Base-by-base conservation (phyloP, 2,888 invertebrate genomes). In the Myathropa florea region DNA sequence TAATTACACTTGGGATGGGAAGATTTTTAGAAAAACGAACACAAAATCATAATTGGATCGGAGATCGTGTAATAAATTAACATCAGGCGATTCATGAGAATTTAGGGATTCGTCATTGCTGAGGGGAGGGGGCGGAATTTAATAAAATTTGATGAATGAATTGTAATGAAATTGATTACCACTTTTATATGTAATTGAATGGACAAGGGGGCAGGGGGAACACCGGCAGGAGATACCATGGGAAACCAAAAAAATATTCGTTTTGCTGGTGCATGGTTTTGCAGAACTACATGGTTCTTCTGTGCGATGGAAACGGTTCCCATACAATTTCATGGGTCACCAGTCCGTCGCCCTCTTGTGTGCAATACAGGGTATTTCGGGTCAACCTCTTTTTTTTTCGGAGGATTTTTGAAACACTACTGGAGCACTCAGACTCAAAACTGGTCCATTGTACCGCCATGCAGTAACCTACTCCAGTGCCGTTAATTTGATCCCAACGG, bases 91-190 rank as follows among this genome's bases (percentile, higher is more conserved):
- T 70, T 60, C 33, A 39, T 14, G 70, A 18, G 70, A 59, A 26
- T 12, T 28, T 21, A 21, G 4, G 53, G 21, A 14, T 36, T 4
- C 36, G 18, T 4, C 9, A 46, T 23, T 14, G 24, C 12, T 30
- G 18, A 26, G 9, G 26, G 30, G 14, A 10, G 53, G 18, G n/a
- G 76, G 33, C 23, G 63, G 63, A 82, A 73, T 86, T 73, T 78
- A 73, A 75, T 85, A 81, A 53, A 77, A 65, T 64, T 82, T 86
- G 85, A 86, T 82, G 65, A 82, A 86, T 78, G 85, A 78, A 65
- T 78, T 53, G 24, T 46, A 18, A 46, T 46, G 18, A 18, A 46
- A 46, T 46, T 46, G 46, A 46, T 46, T 46, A 18, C 46, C 18
- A 18, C 18, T 18, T 46, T 46, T 18, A 18, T 18, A 18, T 46